Evolutionary conservation across 2,797 vertebrate species (phyloP), one percentile per base, ranked within the genome.

Genomic region (Rhyacichthys aspro): DNA sequence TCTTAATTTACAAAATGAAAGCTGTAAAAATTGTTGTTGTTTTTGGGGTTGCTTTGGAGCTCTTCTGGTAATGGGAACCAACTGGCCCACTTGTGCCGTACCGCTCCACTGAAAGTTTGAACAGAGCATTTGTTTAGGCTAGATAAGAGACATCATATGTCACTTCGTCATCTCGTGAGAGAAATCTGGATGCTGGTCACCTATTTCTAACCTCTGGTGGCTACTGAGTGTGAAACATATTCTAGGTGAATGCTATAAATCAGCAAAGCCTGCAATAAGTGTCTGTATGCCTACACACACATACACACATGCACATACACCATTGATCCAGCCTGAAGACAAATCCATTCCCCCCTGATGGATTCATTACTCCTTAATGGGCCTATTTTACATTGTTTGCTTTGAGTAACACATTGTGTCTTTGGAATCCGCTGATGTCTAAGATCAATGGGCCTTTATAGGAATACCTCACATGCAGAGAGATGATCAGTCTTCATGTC

Each of bases 361-460:
- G 91, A 92, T 93, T 92, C 91, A 93, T 93, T 93, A 90, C 83
- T 82, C 61, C 86, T 88, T 93, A 93, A 94, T 94, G 89, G 90
- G 87, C 70, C 86, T 91, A 91, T 93, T 94, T 94, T 92, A 91
- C 92, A 93, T 92, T 92, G 88, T 93, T 92, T 92, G 88, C 89
- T 89, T 90, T 89, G 77, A 75, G 86, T 90, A 90, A 91, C 88
- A 83, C 79, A 70, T 70, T 77, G 80, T 87, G 84, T 91, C 88
- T 90, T 84, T 84, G 79, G 83, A 88, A 88, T 87, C 86, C 52
- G 72, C 89, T 81, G 83, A 89, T 88, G 86, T 86, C 83, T 73
- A 77, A 89, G 90, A 93, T 92, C 90, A 89, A 91, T 92, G 87
- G 69, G 10, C 59, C 55, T 68, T 72, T 75, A 55, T 67, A 72